Evolutionary conservation across 1,140 invertebrate species (phyloP).

Genomic region (Camponotus floridanus): DNA sequence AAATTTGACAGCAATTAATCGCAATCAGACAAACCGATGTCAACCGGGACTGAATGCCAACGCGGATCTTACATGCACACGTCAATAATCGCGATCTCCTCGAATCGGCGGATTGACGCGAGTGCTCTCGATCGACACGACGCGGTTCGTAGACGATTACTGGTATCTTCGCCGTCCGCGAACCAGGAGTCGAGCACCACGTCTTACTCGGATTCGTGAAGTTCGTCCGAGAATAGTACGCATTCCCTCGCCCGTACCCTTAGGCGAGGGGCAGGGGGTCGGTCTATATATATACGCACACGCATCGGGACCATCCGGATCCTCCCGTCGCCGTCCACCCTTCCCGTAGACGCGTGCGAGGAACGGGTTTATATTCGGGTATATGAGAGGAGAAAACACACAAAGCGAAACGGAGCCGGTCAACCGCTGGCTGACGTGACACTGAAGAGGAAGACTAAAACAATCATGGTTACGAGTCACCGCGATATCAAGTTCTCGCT

Average conservation of each 20-base stretch:
- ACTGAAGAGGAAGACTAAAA: slow-evolving; percentile 35
- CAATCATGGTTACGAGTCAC: slow-evolving; percentile 36
- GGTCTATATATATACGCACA: slow-evolving; percentile 81
- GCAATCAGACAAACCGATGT: not conserved
- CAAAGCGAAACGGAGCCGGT: slow-evolving; percentile 27
- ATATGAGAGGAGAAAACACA: slow-evolving; percentile 11
- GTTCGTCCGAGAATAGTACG: slow-evolving; percentile 86
- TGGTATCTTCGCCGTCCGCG: slow-evolving; percentile 67
- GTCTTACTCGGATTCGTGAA: slow-evolving; percentile 74
- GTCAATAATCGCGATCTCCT: not conserved
- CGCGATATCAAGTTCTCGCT: slow-evolving; percentile 4
- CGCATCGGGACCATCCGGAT: not conserved
- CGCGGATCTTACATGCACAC: slow-evolving; percentile 21
- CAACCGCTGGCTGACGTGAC: slow-evolving; percentile 12
- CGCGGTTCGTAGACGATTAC: slow-evolving; percentile 71
- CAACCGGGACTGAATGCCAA: not conserved
- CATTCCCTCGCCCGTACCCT: slow-evolving; percentile 80
- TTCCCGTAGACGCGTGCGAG: not conserved
- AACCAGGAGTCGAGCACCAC: slow-evolving; percentile 45
- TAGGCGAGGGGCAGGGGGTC: slow-evolving; percentile 71
- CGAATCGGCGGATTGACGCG: not conserved
- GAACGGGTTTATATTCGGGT: slow-evolving; percentile 56
- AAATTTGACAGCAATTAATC: not conserved
- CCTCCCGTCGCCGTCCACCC: slow-evolving; percentile 5
- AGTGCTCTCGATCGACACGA: slow-evolving; percentile 41